Evolutionary conservation across 2,113 vertebrate species (phyloP), one percentile per base, ranked within the genome.

Genomic region (Myiopsitta monachus): DNA sequence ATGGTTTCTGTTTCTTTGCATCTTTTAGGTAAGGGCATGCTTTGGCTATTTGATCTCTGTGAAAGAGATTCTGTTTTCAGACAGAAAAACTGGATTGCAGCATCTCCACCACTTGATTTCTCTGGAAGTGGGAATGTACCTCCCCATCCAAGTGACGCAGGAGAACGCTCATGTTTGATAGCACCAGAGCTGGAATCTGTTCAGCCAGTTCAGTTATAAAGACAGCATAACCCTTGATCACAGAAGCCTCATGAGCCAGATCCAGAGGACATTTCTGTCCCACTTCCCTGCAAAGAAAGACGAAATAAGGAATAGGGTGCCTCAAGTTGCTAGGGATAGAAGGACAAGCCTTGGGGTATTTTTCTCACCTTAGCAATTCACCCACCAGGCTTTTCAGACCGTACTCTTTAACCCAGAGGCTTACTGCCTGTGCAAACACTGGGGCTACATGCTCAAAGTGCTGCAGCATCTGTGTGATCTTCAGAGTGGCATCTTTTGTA

Each of bases 401-500:
- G 51, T 99, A 99, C 22, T 99, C 99, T 6, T 98, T 98, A 87
- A 98, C 98, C 99, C 99, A 99, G 10, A 98, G 91, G 67, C 96
- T 98, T 90, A 99, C 98, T 5, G 99, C 98, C 44, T 98, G 98
- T 1, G 98, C 99, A 92, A 99, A 98, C 31, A 99, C 98, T 0
- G 98, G 91, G 3, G 99, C 97, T 76, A 99, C 97, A 61, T 99
- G 99, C 88, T 99, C 99, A 27, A 99, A 99, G 95, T 99, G 99
- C 96, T 99, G 99, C 66, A 99, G 95, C 97, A 99, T 96, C 98
- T 99, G 99, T 7, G 98, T 98, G 87, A 99, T 98, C 97, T 99
- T 99, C 79, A 99, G 98, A 63, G 98, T 98, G 14, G 98, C 99
- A 96, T 98, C 99, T 99, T 96, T 36, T 4, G 46, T 66, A 80